phyloP scores from a whole-genome alignment of 2,113 vertebrate genomes.

The Etia nguti region DNA sequence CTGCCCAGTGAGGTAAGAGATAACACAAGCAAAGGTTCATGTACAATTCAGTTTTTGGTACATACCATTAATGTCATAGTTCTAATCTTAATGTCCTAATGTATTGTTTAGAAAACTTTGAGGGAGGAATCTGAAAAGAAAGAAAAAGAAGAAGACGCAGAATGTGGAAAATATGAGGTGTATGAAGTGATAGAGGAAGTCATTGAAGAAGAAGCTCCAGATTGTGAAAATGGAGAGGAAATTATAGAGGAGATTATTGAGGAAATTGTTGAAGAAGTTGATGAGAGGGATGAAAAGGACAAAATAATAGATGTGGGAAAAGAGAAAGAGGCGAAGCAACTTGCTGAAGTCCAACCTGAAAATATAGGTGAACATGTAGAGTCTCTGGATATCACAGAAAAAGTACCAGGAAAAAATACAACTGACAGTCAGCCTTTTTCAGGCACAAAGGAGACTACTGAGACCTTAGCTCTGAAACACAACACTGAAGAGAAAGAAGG shows the following conservation, averaged over 20 bases:
- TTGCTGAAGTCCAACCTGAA: background rate
- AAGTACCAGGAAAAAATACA: background rate
- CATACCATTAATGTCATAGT: background rate
- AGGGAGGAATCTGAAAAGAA: constrained; percentile 53
- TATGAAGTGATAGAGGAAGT: constrained; percentile 59
- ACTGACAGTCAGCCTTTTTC: background rate
- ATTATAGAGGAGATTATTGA: constrained; percentile 57
- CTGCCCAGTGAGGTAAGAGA: constrained; percentile 77
- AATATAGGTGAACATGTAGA: background rate
- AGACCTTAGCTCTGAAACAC: background rate
- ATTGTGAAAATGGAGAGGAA: constrained; percentile 44
- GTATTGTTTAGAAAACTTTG: constrained; percentile 51
- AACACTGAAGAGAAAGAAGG: constrained; percentile 25
- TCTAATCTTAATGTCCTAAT: background rate
- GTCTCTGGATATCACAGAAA: background rate
- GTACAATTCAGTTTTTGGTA: background rate
- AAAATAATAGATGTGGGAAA: background rate
- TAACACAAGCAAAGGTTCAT: background rate
- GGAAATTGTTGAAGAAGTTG: constrained; percentile 49
- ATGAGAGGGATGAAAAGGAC: constrained; percentile 5
- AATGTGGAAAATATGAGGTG: constrained; percentile 30
- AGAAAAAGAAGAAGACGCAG: constrained; percentile 38
- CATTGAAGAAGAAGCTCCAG: constrained; percentile 36
- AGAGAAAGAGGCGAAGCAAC: background rate
- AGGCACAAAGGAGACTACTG: background rate